phyloP scores from a whole-genome alignment of 2,113 vertebrate species.

The Laticauda laticaudata region DNA sequence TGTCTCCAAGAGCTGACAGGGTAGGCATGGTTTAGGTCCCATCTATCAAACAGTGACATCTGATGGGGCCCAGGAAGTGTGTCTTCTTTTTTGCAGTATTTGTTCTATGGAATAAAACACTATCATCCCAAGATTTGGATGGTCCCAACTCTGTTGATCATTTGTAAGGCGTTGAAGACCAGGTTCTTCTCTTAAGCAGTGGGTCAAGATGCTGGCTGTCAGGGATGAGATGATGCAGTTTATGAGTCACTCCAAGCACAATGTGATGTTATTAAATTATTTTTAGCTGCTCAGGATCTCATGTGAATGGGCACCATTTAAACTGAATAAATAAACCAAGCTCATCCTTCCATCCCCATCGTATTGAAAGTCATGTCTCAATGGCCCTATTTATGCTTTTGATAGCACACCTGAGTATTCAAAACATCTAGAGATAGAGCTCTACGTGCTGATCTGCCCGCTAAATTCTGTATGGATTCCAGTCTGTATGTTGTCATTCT shows the following conservation, averaged over 20 bases:
- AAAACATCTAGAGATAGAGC: not conserved
- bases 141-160: not conserved
- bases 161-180: not conserved
- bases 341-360: not conserved
- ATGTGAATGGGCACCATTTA: not conserved
- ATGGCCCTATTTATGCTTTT: not conserved
- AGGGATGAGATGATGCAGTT: not conserved
- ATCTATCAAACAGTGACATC: not conserved
- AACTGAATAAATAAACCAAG: not conserved
- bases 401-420: not conserved
- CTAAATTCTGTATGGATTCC: not conserved
- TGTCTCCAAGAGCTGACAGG: not conserved
- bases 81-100: not conserved
- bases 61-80: not conserved
- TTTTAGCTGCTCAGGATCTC: not conserved
- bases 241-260: not conserved
- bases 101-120: not conserved
- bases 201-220: not conserved
- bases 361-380: not conserved
- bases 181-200: not conserved
- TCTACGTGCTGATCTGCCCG: not conserved
- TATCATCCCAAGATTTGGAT: not conserved
- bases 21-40: not conserved
- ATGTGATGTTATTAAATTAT: not conserved
- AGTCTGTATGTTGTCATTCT: not conserved